Base-by-base conservation (phyloP, 2,797 vertebrate species). In the Sebastes baramenuke region DNA sequence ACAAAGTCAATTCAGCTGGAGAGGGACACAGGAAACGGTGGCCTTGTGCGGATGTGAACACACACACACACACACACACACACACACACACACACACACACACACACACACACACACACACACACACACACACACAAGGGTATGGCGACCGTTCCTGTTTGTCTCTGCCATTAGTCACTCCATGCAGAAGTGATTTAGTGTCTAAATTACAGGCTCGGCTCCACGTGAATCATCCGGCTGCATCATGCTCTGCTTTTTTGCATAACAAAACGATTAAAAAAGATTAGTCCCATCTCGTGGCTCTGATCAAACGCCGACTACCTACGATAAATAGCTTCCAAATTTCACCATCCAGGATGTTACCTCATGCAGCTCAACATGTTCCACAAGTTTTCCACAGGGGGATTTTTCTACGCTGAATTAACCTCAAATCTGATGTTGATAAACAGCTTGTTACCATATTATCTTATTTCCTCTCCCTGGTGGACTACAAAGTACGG, bases 111-210 rank as follows among this genome's bases (percentile, higher is more conserved):
- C 5, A 30, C 64, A 24, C 11, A 25, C 36, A 18, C 64, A 65
- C n/a, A 36, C 10, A 11, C 6, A 34, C 65, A 24, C 65, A 67
- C 6, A 36, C 61, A 69, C 80, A 87, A 81, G 84, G 79, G 81
- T 83, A 77, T 1, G 49, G 72, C 13, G 83, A 80, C 75, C 52
- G 62, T 73, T 85, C 71, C 42, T 73, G 82, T 79, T 82, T 83
- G 82, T 85, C 55, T 77, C 80, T 27, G 38, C 62, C 75, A 77
- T 64, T 78, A 75, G 82, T 83, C 10, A 65, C 58, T 75, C 66
- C 72, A 42, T 82, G 82, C 83, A 83, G 77, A 84, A 82, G 84
- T 85, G 86, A 90, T 90, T 88, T 85, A 79, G 67, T 34, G 77
- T 70, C 46, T 72, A 70, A 80, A 87, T 90, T 81, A 83, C n/a